phyloP scores from a whole-genome alignment of 2,888 invertebrate species.

The Pammene aurita region DNA sequence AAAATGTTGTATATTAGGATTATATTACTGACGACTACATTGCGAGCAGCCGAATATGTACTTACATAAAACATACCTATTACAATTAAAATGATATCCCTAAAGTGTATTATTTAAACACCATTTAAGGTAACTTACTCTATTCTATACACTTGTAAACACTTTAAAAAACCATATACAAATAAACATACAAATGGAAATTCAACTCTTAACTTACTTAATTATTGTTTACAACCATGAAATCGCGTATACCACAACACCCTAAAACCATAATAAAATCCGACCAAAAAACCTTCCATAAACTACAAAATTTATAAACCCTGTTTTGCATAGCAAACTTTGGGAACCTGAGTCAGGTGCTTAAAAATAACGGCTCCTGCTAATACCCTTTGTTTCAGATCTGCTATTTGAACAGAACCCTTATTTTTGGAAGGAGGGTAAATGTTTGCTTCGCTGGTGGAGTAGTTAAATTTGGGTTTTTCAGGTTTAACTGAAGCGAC shows the following conservation, averaged over 20 bases:
- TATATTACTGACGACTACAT: too few species aligned
- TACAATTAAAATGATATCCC: too few species aligned
- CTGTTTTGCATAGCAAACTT: constrained; percentile 54
- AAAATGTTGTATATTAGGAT: too few species aligned
- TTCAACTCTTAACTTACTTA: too few species aligned
- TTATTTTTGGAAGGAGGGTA: constrained; percentile 20
- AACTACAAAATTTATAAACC: constrained; percentile 31
- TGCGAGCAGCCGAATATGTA: too few species aligned
- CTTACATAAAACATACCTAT: too few species aligned
- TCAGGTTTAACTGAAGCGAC: neutral
- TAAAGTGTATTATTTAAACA: too few species aligned
- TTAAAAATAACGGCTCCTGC: constrained; percentile 82
- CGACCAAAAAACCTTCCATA: constrained; percentile 25
- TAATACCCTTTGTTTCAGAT: constrained; percentile 72
- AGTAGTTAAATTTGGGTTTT: constrained; percentile 27
- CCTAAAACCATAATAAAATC: constrained; percentile 14
- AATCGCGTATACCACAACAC: neutral
- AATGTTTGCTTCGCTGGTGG: constrained; percentile 29
- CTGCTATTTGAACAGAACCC: constrained; percentile 43
- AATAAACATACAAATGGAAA: too few species aligned
- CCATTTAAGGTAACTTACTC: too few species aligned
- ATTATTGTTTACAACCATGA: neutral
- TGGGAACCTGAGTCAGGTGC: constrained; percentile 72
- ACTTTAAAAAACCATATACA: too few species aligned
- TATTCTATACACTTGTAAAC: too few species aligned